These are phyloP conservation scores for Peromyscus melanophrys DNA, from an alignment of 2,797 vertebrate genomes.

Conservation along the genomic window DNA sequence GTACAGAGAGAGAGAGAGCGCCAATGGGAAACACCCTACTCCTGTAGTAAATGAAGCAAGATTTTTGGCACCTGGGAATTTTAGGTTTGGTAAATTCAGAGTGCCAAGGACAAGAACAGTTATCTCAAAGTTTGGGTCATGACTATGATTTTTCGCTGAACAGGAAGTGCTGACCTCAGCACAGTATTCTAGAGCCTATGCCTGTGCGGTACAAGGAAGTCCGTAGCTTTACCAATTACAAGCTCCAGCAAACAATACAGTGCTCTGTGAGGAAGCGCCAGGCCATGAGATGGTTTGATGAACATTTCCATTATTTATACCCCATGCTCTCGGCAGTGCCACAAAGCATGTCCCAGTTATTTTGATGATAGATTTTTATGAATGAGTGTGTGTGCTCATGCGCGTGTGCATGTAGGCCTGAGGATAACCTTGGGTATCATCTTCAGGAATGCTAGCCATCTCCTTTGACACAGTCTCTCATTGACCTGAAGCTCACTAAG, in stretches of 20 bases:
- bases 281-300: background rate
- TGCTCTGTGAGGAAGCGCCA: constrained; percentile 48
- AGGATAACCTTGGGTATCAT: background rate
- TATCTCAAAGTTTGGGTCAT: constrained; percentile 17
- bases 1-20: too few relatives aligned
- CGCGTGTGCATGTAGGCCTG: background rate
- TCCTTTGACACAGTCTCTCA: background rate
- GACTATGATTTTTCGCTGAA: constrained; percentile 38
- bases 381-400: background rate
- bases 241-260: constrained; percentile 47
- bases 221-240: background rate
- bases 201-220: background rate
- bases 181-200: background rate
- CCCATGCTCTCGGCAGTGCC: background rate
- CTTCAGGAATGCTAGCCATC: background rate
- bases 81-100: background rate
- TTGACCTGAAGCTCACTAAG: background rate
- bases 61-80: too few relatives aligned
- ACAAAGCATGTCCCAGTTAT: constrained; percentile 48
- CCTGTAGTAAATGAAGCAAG: constrained; percentile 7
- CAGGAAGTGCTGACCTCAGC: background rate
- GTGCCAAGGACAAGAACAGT: background rate
- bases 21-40: background rate
- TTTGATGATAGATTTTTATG: background rate
- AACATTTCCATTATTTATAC: constrained; percentile 28